Conservation (phyloP, 2,888 invertebrate genomes). For the Atrina japonica region DNA sequence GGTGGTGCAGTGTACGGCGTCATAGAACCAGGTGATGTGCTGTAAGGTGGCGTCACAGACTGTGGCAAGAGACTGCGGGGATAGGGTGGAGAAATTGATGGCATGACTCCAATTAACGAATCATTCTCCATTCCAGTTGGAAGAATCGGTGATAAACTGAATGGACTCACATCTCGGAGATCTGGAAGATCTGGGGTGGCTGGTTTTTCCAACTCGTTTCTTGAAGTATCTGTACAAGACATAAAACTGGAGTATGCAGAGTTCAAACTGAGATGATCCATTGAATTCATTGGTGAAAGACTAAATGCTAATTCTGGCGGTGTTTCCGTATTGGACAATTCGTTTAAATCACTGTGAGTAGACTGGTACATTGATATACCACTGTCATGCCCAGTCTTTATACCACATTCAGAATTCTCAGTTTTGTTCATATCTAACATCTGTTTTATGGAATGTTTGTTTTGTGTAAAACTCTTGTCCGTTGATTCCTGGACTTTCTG, state of each 20-base stretch:
- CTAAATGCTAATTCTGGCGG: not conserved
- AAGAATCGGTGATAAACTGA: constrained; percentile 32
- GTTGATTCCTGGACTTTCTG: not conserved
- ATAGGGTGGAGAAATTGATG: not conserved
- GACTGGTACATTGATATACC: not conserved
- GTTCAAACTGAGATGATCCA: not conserved
- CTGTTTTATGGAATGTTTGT: not conserved
- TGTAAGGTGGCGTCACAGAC: not conserved
- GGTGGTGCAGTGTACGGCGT: not conserved
- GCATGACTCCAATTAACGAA: too few relatives aligned
- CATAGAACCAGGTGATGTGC: not conserved
- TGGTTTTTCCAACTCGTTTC: not conserved
- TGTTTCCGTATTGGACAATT: not conserved
- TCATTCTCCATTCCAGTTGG: constrained; percentile 4
- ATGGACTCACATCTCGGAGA: constrained; percentile 39
- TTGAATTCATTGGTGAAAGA: constrained; percentile 1
- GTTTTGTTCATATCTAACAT: not conserved
- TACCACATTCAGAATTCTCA: not conserved
- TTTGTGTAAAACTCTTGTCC: not conserved
- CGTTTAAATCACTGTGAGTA: not conserved
- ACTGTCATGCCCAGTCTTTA: constrained; percentile 1
- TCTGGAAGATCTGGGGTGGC: constrained; percentile 39
- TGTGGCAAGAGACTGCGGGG: not conserved
- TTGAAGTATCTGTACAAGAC: not conserved
- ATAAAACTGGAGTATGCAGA: not conserved